Base-by-base conservation (phyloP, 2,113 vertebrate genomes). In the Pycnonotus jocosus region DNA sequence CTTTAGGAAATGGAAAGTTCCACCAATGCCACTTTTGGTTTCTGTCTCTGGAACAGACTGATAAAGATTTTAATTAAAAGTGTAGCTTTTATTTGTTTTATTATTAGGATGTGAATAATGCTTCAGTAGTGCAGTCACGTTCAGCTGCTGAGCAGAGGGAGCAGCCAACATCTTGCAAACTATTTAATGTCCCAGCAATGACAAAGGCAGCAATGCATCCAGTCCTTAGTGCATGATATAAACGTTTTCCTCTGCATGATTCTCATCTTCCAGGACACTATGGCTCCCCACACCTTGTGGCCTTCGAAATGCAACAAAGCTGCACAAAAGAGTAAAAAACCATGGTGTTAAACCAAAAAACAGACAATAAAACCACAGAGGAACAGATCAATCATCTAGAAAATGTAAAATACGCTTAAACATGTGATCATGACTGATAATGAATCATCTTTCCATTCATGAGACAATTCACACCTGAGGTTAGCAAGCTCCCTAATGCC, bases 221-320 rank as follows among this genome's bases (percentile, higher is more conserved):
- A 69, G 45, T 89, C 80, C n/a, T 96, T 87, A 96, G 54, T 91
- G 40, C 24, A 97, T 22, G 35, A 95, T 76, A 68, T 97, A 95
- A 87, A 95, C 4, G 18, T 97, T 97, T 68, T 97, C 95, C 53
- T 96, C 96, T 50, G 81, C 62, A 17, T 53, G 86, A 53, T 19
- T 72, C 35, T 95, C 96, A 17, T 95, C 70, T 87, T 97, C 95
- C 91, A 95, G 78, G 81, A 19, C 78, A 45, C 31, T 85, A 3
- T 61, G 91, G 54, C 20, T 89, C n/a, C 45, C 61, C 40, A 40
- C 4, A 76, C 10, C 56, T 72, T 37, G 54, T 70, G 91, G 73
- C 68, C 86, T 86, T 84, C 33, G 27, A 92, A 92, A 97, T 6
- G 61, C 50, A 81, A 95, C 8, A 8, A 94, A 95, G 61, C 93